Conservation (phyloP, 2,797 vertebrate species). For the Sebastes vulpes region DNA sequence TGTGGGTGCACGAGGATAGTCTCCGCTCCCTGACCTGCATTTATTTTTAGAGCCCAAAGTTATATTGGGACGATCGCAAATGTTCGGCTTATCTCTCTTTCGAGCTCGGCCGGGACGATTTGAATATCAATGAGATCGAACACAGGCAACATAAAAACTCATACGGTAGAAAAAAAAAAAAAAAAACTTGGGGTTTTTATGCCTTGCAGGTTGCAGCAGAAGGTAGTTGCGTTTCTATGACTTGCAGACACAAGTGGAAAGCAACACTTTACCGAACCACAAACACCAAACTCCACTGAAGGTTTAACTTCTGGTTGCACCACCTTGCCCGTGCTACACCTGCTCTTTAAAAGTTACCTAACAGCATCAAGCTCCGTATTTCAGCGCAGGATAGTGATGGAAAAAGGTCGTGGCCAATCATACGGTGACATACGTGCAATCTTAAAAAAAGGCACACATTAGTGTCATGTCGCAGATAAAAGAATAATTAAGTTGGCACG, state of each 20-base stretch:
- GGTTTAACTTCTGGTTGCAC: not conserved
- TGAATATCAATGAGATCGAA: conserved; percentile 46
- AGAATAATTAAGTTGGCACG: conserved; percentile 64
- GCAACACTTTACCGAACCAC: not conserved
- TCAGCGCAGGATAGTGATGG: not conserved
- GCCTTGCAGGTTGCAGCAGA: not conserved
- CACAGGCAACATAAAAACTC: not conserved
- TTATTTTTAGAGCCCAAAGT: conserved; percentile 81
- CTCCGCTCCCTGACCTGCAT: conserved; percentile 74
- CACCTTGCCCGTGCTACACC: not conserved
- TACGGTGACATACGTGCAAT: conserved; percentile 40
- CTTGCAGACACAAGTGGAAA: not conserved
- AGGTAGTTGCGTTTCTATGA: not conserved
- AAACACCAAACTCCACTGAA: not conserved
- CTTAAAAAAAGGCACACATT: conserved; percentile 55
- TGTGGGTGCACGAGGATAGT: conserved; percentile 68
- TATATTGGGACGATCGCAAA: conserved; percentile 79
- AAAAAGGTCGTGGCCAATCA: conserved; percentile 43
- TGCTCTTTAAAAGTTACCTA: not conserved
- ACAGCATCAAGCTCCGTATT: not conserved
- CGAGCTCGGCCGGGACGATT: conserved; percentile 35
- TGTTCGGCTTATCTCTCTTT: conserved; percentile 71
- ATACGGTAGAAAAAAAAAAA: not conserved
- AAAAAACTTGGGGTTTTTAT: not conserved
- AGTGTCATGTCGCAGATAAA: conserved; percentile 49